Conservation (phyloP, 2,888 invertebrate species). For the Chrysomela aeneicollis region DNA sequence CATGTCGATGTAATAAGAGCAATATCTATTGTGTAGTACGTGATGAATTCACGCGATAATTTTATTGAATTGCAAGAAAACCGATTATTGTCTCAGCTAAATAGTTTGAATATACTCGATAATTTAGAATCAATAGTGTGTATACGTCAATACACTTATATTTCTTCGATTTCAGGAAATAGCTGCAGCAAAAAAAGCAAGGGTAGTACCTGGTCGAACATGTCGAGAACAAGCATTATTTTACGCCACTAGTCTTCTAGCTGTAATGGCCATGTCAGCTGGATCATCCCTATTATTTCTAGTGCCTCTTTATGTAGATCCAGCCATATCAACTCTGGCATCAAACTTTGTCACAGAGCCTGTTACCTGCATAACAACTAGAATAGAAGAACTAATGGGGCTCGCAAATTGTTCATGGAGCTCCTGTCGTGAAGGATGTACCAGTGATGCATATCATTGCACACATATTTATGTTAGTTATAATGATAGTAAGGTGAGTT, state of each 20-base stretch:
- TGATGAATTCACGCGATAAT: no score
- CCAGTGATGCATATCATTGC: constrained; percentile 77
- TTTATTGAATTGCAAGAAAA: no score
- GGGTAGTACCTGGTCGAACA: constrained; percentile 63
- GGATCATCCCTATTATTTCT: constrained; percentile 77
- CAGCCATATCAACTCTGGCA: constrained; percentile 71
- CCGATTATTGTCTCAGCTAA: no score
- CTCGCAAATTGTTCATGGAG: constrained; percentile 83
- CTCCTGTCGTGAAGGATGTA: constrained; percentile 82
- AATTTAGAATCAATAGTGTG: neutral
- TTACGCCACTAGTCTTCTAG: constrained; percentile 75
- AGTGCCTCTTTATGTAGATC: constrained; percentile 77
- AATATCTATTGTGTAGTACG: no score
- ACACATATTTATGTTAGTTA: constrained; percentile 71
- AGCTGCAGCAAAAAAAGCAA: constrained; percentile 60
- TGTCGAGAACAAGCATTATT: constrained; percentile 75
- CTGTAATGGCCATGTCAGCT: constrained; percentile 75
- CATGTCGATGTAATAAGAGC: neutral
- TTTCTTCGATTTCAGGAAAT: constrained; percentile 59
- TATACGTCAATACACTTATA: neutral
- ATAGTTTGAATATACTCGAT: neutral
- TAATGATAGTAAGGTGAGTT: constrained; percentile 53
- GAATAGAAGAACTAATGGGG: constrained; percentile 75
- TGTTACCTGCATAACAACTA: constrained; percentile 75
- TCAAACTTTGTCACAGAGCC: constrained; percentile 80